These are phyloP conservation scores for Strix occidentalis DNA, from an alignment of 2,797 vertebrate genomes.

Conservation along the genomic window DNA sequence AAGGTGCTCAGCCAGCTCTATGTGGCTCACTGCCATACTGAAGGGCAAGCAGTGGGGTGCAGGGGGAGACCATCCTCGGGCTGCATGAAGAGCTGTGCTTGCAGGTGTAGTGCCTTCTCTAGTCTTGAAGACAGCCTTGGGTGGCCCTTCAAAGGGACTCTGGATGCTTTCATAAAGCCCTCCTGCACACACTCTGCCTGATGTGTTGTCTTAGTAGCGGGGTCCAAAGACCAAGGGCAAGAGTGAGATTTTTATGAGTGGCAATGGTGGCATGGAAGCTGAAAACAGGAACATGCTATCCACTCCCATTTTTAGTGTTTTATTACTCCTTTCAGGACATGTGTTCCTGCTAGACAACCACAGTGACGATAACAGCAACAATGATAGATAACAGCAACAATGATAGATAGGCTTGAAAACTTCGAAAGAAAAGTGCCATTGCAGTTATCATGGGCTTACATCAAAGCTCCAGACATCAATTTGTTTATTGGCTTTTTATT, in stretches of 20 bases:
- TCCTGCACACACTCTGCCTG: not conserved
- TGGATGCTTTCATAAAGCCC: not conserved
- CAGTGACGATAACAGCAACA: not conserved
- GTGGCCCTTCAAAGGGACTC: not conserved
- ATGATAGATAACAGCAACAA: not conserved
- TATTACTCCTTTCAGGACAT: constrained; percentile 19
- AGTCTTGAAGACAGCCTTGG: not conserved
- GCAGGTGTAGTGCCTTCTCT: not conserved
- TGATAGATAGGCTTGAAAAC: not conserved
- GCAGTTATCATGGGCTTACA: not conserved
- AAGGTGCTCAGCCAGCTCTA: not conserved
- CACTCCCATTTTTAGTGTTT: constrained; percentile 41
- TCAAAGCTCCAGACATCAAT: not conserved
- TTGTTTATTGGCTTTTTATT: not conserved
- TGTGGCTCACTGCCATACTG: not conserved
- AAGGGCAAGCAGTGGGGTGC: not conserved
- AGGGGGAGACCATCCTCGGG: rapidly evolving
- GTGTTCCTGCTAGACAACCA: not conserved
- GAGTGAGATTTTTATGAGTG: not conserved
- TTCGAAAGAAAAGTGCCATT: not conserved
- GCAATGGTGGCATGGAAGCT: not conserved
- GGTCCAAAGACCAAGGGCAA: constrained; percentile 37
- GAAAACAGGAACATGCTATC: not conserved
- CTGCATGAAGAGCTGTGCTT: not conserved
- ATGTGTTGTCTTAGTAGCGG: not conserved